Evolutionary conservation across 1,140 invertebrate genomes (phyloP).

Genomic region (Bursaphelenchus mucronatus): DNA sequence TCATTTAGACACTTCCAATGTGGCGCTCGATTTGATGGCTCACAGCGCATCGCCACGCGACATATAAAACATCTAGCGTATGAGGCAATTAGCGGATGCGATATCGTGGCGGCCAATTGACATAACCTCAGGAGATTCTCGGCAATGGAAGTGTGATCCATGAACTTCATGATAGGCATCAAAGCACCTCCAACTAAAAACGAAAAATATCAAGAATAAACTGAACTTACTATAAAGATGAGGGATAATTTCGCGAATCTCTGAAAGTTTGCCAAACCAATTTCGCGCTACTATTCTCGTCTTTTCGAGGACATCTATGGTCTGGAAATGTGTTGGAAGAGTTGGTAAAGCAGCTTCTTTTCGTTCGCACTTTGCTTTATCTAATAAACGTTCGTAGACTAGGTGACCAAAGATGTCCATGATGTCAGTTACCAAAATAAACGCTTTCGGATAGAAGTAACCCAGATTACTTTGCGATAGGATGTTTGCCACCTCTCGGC

Average conservation of each 20-base stretch:
- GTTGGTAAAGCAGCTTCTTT: slow-evolving; percentile 21
- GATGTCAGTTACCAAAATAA: slow-evolving; percentile 89
- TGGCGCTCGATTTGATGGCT: slow-evolving; percentile 26
- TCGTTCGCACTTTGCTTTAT: slow-evolving; percentile 67
- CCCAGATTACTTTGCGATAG: slow-evolving; percentile 79
- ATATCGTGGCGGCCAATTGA: slow-evolving; percentile 18
- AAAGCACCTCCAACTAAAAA: slow-evolving; percentile 27
- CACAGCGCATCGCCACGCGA: slow-evolving; percentile 37
- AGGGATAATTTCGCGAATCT: slow-evolving; percentile 86
- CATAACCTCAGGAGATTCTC: slow-evolving; percentile 41
- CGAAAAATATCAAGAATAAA: not conserved
- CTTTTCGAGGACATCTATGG: slow-evolving; percentile 74
- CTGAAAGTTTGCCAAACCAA: slow-evolving; percentile 98
- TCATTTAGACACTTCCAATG: slow-evolving; percentile 46
- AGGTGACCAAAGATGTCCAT: slow-evolving; percentile 88
- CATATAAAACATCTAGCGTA: slow-evolving; percentile 44
- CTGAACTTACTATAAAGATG: slow-evolving; percentile 69
- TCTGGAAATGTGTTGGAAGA: slow-evolving; percentile 63
- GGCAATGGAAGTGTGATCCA: slow-evolving; percentile 34
- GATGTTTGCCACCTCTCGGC: slow-evolving; percentile 70
- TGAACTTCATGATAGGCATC: slow-evolving; percentile 34
- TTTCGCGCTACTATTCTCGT: slow-evolving; percentile 94
- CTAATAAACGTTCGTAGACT: slow-evolving; percentile 78
- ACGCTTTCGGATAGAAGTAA: slow-evolving; percentile 95
- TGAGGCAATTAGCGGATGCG: slow-evolving; percentile 43